Evolutionary conservation across 2,113 vertebrate genomes (phyloP).

Genomic region (Callospermophilus lateralis): DNA sequence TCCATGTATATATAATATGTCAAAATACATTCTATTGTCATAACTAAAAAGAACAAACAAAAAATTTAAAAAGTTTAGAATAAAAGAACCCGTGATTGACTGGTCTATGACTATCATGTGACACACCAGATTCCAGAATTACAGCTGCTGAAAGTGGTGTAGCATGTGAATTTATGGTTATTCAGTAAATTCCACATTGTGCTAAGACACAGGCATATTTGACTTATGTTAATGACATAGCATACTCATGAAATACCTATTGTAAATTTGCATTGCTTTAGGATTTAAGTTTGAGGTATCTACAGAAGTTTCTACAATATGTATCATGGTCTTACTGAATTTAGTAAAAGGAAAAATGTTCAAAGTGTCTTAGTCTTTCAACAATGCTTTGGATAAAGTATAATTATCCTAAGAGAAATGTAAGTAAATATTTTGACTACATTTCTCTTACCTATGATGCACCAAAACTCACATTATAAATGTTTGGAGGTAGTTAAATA

Average conservation of each 20-base stretch:
- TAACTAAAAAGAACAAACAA: too few species aligned
- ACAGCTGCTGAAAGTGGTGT: too few species aligned
- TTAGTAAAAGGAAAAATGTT: constrained; percentile 27
- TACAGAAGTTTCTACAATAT: not conserved
- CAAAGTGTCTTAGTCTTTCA: constrained; percentile 39
- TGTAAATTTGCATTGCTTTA: not conserved
- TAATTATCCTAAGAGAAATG: constrained; percentile 62
- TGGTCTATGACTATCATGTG: too few species aligned
- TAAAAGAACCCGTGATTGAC: too few species aligned
- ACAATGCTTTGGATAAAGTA: constrained; percentile 54
- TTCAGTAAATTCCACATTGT: too few species aligned
- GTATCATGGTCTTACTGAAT: not conserved
- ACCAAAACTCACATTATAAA: constrained; percentile 60
- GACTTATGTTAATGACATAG: too few species aligned
- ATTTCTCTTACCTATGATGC: constrained; percentile 19
- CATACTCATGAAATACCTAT: not conserved
- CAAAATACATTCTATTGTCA: too few species aligned
- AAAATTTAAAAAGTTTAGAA: too few species aligned
- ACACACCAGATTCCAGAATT: too few species aligned
- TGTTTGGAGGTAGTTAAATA: constrained; percentile 73
- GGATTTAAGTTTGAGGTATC: not conserved
- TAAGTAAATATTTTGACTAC: constrained; percentile 79
- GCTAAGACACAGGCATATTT: too few species aligned
- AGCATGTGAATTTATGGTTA: too few species aligned
- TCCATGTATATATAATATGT: too few species aligned